These are phyloP conservation scores for Xiphophorus hellerii DNA, from an alignment of 2,113 vertebrate genomes.

Conservation along the genomic window DNA sequence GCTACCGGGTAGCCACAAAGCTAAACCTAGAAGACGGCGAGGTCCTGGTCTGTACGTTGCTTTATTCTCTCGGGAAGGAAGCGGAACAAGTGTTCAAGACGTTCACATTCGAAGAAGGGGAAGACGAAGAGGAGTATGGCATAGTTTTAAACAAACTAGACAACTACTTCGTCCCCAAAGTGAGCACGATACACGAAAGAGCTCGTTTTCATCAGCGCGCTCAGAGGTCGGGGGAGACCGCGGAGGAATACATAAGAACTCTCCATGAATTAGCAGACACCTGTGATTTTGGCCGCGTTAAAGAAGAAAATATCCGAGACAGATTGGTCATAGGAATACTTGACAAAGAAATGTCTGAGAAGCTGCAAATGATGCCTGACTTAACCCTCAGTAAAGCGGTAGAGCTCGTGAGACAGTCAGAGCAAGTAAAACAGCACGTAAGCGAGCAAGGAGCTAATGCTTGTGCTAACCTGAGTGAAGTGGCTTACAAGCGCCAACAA, in stretches of 20 bases:
- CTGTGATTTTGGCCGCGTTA: slow-evolving; percentile 1
- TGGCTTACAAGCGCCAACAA: too few relatives aligned
- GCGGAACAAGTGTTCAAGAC: background rate
- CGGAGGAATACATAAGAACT: background rate
- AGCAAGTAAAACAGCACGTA: too few relatives aligned
- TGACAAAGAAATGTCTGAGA: background rate
- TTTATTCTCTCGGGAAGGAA: background rate
- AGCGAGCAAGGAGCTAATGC: too few relatives aligned
- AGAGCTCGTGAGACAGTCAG: too few relatives aligned
- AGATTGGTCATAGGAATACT: slow-evolving; percentile 8
- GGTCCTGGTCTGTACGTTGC: background rate
- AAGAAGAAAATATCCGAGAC: slow-evolving; percentile 1
- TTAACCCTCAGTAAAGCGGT: background rate
- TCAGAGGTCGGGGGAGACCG: background rate
- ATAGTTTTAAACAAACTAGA: background rate
- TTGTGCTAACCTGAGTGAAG: too few relatives aligned
- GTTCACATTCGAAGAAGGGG: background rate
- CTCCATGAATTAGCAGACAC: background rate
- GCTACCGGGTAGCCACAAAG: background rate
- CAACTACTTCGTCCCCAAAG: background rate
- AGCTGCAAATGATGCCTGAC: slow-evolving; percentile 3
- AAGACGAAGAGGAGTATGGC: background rate
- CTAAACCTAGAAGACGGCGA: background rate
- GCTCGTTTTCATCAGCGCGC: slow-evolving; percentile 3
- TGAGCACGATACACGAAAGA: background rate